A percentile compares a stretch with the other conserved stretches of the same genome.
These are phyloP conservation scores for Pteromalus puparum DNA, from an alignment of 1,140 invertebrate species.

Conservation along the genomic window DNA sequence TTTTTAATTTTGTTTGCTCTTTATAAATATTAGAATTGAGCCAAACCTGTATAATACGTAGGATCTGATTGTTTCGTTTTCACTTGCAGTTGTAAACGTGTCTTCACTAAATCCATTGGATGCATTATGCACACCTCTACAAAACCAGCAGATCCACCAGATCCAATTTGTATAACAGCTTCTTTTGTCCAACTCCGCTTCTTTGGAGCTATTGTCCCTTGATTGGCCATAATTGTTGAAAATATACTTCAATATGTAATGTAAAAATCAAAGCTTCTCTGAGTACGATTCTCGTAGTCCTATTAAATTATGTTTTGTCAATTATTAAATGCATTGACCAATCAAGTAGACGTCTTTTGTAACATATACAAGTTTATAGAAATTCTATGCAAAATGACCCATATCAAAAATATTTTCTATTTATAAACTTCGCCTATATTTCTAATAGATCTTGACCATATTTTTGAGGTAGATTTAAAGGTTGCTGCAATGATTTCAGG, in stretches of 20 bases:
- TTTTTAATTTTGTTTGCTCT: neutral
- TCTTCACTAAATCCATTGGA: slow-evolving; percentile 94
- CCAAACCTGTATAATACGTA: slow-evolving; percentile 75
- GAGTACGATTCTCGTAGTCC: too few relatives aligned
- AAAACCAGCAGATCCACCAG: slow-evolving; percentile 94
- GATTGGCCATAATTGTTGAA: slow-evolving; percentile 48
- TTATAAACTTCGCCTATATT: neutral
- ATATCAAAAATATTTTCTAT: neutral
- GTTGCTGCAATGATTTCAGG: too few relatives aligned
- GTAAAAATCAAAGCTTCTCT: neutral
- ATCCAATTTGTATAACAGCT: slow-evolving; percentile 88
- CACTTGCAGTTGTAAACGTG: slow-evolving; percentile 88
- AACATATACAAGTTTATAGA: neutral
- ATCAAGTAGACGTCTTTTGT: too few relatives aligned
- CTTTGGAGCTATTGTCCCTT: slow-evolving; percentile 45
- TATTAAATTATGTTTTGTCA: too few relatives aligned
- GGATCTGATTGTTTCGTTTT: slow-evolving; percentile 72
- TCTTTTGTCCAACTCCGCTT: slow-evolving; percentile 76
- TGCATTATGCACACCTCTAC: slow-evolving; percentile 97
- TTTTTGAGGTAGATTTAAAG: too few relatives aligned
- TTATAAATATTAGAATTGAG: slow-evolving; percentile 19
- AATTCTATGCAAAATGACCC: neutral
- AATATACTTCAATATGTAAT: neutral
- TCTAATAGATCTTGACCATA: neutral
- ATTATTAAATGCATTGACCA: too few relatives aligned